Evolutionary conservation across 2,113 vertebrate species (phyloP), one percentile per base, ranked within the genome.

Genomic region (Morone chrysops): DNA sequence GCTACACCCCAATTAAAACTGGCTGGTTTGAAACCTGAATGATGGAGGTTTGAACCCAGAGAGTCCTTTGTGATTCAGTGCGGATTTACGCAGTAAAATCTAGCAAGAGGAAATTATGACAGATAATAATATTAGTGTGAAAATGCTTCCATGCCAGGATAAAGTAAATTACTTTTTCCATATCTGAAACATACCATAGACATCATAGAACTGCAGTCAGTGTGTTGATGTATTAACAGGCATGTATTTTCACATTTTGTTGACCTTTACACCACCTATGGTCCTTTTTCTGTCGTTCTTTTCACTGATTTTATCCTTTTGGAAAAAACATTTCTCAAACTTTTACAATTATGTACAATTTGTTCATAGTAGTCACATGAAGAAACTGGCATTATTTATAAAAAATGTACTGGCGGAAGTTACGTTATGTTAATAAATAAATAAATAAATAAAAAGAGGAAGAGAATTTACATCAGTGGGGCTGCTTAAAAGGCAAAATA

Each of bases 11-110:
- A 31, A 31, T 31, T 31, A 31, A 31, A 2, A 31, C 1, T 31
- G 31, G 31, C 31, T 31, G 31, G 31, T 31, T 31, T 31, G 31
- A 31, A 31, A 31, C 31, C 31, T 31, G 31, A 31, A 31, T 31
- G 31, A 31, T 31, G 6, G 41, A n/a, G 47, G 65, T 67, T 84
- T 76, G 43, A 75, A 74, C 43, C 14, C 40, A 61, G 0, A 40
- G 7, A 69, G 54, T 69, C 40, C 47, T 68, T 2, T 45, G 16
- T 61, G 4, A 41, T 57, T 69, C 67, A 48, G 8, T 56, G 12
- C 63, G 50, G 48, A 53, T 70, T 54, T 78, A 50, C 9, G 38
- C 45, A 51, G 12, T n/a, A 61, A 53, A 79, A 9, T 12, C 63
- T 43, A 66, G 38, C 16, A 43, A 18, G 36, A 8, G 48, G 47